phyloP scores from a whole-genome alignment of 2,888 invertebrate species.

The Apamea crenata region DNA sequence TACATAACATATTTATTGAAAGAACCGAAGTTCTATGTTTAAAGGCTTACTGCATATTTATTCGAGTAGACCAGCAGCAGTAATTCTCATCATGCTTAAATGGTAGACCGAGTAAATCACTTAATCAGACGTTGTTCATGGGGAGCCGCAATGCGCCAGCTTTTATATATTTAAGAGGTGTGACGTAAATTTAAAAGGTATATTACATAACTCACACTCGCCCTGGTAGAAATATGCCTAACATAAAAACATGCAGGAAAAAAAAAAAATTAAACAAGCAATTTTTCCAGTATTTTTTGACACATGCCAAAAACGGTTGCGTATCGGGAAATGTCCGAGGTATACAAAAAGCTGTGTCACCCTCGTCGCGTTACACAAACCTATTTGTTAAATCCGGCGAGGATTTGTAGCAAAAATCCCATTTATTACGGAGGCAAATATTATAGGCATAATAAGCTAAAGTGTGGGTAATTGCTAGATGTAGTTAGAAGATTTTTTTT shows the following conservation, averaged over 20 bases:
- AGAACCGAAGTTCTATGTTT: not conserved
- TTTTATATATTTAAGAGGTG: conserved; percentile 3
- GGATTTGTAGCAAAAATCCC: conserved; percentile 67
- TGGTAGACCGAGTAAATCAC: conserved; percentile 19
- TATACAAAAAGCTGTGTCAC: conserved; percentile 61
- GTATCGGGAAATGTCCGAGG: conserved; percentile 33
- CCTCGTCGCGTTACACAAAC: conserved; percentile 73
- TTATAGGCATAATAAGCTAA: conserved; percentile 39
- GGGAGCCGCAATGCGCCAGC: conserved; percentile 46
- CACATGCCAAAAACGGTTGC: conserved; percentile 6
- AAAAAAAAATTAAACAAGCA: not conserved
- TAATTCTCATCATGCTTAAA: conserved; percentile 8
- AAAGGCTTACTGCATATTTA: not conserved
- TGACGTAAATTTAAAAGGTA: conserved; percentile 8
- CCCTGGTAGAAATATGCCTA: not conserved
- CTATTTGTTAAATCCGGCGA: conserved; percentile 72
- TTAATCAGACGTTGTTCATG: conserved; percentile 22
- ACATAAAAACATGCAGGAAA: not conserved
- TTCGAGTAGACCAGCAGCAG: not conserved
- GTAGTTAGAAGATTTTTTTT: not conserved
- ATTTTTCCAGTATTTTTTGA: conserved; percentile 1
- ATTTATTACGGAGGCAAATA: conserved; percentile 49
- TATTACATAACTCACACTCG: not conserved
- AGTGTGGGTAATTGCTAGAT: conserved; percentile 14
- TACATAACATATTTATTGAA: not conserved